These are phyloP conservation scores for Geotrypetes seraphini DNA, from an alignment of 2,797 vertebrate species.

Conservation along the genomic window DNA sequence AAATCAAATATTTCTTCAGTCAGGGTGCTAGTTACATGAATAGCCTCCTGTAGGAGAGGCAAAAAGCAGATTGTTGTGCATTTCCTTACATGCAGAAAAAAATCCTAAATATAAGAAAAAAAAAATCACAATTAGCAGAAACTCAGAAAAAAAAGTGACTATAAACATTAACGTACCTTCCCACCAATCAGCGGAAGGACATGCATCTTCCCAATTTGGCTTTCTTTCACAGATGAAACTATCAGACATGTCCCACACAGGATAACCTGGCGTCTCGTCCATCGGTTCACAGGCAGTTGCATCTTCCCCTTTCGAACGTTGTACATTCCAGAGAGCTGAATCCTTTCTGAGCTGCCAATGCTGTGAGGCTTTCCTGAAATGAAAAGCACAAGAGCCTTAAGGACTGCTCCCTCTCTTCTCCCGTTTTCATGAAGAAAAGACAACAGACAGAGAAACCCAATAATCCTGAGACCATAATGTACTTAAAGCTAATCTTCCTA, in stretches of 20 bases:
- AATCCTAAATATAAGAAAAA: no score
- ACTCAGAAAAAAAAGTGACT: not conserved
- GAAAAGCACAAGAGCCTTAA: constrained; percentile 26
- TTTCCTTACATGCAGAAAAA: no score
- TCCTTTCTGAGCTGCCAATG: constrained; percentile 75
- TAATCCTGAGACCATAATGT: no score
- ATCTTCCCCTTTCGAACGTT: constrained; percentile 96
- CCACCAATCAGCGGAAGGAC: constrained; percentile 92
- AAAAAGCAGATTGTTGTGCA: no score
- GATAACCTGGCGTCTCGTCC: constrained; percentile 91
- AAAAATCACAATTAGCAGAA: no score
- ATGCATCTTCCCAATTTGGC: constrained; percentile 93
- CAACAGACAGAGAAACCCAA: no score
- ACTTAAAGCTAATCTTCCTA: no score
- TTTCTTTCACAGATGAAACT: constrained; percentile 92
- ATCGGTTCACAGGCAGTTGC: constrained; percentile 92
- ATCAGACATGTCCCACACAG: constrained; percentile 94
- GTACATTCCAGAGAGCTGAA: constrained; percentile 90
- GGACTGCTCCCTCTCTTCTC: no score
- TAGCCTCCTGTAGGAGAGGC: no score
- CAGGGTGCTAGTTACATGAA: no score
- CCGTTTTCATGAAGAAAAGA: no score
- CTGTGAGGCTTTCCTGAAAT: constrained; percentile 84
- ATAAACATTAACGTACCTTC: constrained; percentile 65
- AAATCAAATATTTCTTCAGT: no score